phyloP scores from a whole-genome alignment of 2,888 invertebrate species.

The Drosophila anomelani region DNA sequence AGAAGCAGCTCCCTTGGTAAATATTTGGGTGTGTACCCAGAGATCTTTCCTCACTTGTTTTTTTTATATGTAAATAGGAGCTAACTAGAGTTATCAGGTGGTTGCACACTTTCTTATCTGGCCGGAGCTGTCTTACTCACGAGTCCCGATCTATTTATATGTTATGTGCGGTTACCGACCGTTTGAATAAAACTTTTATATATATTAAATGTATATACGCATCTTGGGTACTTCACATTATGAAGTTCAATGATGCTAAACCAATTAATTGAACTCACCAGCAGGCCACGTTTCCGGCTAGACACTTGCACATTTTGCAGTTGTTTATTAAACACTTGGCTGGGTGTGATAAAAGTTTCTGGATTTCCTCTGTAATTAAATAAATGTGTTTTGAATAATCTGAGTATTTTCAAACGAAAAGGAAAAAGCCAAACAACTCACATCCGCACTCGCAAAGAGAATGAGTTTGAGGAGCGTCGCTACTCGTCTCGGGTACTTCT shows the following conservation, averaged over 20 bases:
- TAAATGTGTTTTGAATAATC: conserved; percentile 8
- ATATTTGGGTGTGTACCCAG: not conserved
- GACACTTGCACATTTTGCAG: conserved; percentile 78
- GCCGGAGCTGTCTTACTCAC: conserved; percentile 22
- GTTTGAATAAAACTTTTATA: not conserved
- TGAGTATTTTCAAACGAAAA: not conserved
- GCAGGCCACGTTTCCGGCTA: conserved; percentile 79
- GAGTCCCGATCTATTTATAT: conserved; percentile 24
- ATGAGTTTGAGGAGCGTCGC: conserved; percentile 18
- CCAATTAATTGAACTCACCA: conserved; percentile 68
- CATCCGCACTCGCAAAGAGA: conserved; percentile 28
- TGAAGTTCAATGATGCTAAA: conserved; percentile 4
- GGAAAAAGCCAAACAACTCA: conserved; percentile 39
- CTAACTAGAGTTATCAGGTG: conserved; percentile 20
- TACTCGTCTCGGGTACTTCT: conserved; percentile 3
- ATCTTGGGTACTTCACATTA: not conserved
- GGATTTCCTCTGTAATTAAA: conserved; percentile 38
- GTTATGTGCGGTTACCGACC: not conserved
- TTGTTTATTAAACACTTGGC: conserved; percentile 23
- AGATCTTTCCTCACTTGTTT: not conserved
- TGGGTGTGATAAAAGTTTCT: conserved; percentile 4
- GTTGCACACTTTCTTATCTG: conserved; percentile 32
- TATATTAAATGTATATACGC: not conserved
- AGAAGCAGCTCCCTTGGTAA: conserved; percentile 6
- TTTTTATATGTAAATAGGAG: conserved; percentile 9